These are phyloP conservation scores for Lichenostomus cassidix DNA, from an alignment of 2,113 vertebrate genomes.

Conservation along the genomic window DNA sequence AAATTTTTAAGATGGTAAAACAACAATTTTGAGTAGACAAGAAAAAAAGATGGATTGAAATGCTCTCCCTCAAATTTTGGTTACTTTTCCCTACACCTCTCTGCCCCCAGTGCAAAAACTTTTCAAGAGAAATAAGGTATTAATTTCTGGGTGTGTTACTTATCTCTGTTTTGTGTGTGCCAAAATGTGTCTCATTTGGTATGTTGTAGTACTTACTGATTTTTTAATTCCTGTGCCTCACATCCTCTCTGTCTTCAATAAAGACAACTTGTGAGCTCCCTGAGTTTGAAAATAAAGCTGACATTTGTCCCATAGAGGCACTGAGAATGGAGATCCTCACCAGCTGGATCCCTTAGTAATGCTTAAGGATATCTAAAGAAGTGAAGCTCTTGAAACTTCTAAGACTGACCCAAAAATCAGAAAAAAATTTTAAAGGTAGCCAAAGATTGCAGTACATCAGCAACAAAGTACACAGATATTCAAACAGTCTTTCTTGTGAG, in stretches of 20 bases:
- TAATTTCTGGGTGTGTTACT: not conserved
- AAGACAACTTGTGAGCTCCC: not conserved
- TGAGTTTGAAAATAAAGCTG: not conserved
- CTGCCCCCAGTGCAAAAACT: not conserved
- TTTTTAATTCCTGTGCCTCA: not conserved
- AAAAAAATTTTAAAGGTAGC: not conserved
- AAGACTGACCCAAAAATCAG: not conserved
- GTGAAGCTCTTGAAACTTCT: not conserved
- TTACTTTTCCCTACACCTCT: not conserved
- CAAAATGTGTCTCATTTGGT: not conserved
- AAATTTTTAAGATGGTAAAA: not conserved
- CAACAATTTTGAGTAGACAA: not conserved
- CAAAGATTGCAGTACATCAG: not conserved
- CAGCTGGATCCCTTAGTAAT: not conserved
- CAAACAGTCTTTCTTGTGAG: not conserved
- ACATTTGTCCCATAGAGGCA: not conserved
- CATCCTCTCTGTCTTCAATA: not conserved
- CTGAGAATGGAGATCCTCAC: not conserved
- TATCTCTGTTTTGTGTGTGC: too few relatives aligned
- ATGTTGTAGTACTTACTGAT: not conserved
- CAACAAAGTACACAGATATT: not conserved
- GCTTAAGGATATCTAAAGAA: not conserved
- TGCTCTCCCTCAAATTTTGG: not conserved
- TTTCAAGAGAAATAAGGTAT: not conserved
- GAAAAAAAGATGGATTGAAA: not conserved